Evolutionary conservation across 2,113 vertebrate species (phyloP), one percentile per base, ranked within the genome.

Genomic region (Corvus cornix): DNA sequence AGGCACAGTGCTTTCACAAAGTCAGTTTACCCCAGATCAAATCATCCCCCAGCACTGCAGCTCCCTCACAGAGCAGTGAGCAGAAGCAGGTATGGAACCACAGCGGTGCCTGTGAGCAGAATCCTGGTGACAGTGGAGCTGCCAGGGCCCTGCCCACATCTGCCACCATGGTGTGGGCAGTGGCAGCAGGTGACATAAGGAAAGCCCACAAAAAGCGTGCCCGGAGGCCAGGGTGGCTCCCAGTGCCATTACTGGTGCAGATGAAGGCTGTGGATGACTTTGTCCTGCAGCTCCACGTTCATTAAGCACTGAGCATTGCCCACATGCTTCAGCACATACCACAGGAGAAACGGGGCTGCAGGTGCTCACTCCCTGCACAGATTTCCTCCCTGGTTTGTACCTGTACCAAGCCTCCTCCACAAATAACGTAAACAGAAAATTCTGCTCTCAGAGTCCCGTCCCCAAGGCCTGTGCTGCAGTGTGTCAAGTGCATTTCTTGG

Each of bases 91-190:
- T 15, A 39, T 21, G 16, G n/a, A 82, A 48, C 21, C 79, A 64
- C 2, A 0, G 55, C 1, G 1, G n/a, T 39, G 19, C 39, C 58
- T 22, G 16, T 17, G 11, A 55, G 22, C 9, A 5, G 28, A 37
- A 28, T 43, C 39, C 35, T 14, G 17, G 30, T 66, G 68, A 53
- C 63, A 46, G 13, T 1, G 2, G 52, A 46, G 78, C 62, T 41
- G 27, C 46, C 37, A 68, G 37, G 17, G 14, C 37, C 16, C 30
- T 66, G 53, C 31, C 10, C 37, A 23, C 22, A 46, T 28, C 51
- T 66, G 21, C 60, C 67, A 51, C 48, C 63, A n/a, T 0, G 0
- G 19, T 41, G 72, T 22, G 46, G 58, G 13, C 22, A 64, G 11
- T 10, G 35, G 35, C 59, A 81, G 59, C 20, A 19, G 28, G 10